Conservation (phyloP, 2,113 vertebrate species). For the Cinclus mexicanus region DNA sequence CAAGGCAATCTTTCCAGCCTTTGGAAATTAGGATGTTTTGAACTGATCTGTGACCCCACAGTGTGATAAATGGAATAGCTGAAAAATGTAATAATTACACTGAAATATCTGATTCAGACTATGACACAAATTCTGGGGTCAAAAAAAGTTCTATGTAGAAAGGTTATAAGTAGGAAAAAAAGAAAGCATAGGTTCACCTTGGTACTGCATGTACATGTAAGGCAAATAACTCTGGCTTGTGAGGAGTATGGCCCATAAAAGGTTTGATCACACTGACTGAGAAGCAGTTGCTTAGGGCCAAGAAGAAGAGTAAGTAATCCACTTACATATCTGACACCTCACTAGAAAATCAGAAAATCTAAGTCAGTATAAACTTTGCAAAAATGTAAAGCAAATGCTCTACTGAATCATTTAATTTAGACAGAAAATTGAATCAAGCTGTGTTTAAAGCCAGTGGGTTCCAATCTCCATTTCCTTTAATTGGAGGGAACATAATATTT, state of each 20-base stretch:
- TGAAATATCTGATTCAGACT: not conserved
- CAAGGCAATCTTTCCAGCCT: not conserved
- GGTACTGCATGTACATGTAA: not conserved
- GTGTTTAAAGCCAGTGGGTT: not conserved
- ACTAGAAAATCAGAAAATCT: not conserved
- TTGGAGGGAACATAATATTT: not conserved
- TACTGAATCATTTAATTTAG: not conserved
- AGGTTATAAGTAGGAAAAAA: not conserved
- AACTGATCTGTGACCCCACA: not conserved
- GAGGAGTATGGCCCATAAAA: not conserved
- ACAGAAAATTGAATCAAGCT: not conserved
- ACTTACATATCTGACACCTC: not conserved
- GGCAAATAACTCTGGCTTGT: not conserved
- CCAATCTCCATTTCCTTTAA: not conserved
- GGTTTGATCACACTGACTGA: not conserved
- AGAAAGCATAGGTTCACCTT: not conserved
- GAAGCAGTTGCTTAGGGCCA: conserved; percentile 13
- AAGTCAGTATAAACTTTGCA: not conserved
- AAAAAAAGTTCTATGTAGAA: not conserved
- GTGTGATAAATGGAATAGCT: not conserved
- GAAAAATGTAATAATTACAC: not conserved
- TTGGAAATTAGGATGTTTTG: not conserved
- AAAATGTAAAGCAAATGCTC: not conserved
- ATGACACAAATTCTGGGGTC: not conserved
- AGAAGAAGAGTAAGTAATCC: not conserved